Evolutionary conservation across 2,113 vertebrate genomes (phyloP), one percentile per base, ranked within the genome.

Genomic region (Platycercus adscitus): DNA sequence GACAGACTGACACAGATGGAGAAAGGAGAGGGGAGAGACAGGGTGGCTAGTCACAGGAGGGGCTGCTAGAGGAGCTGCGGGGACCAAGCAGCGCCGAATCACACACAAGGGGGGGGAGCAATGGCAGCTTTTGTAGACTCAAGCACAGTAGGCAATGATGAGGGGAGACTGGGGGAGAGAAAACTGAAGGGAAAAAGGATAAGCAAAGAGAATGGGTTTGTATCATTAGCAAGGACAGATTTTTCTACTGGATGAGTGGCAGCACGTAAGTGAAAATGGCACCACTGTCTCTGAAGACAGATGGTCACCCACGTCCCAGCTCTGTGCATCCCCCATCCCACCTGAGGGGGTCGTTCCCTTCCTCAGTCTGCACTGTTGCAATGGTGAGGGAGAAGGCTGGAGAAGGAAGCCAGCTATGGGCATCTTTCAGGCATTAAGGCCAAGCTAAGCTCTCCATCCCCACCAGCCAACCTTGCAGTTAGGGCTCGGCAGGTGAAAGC

Each of bases 1-100:
- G 50, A 96, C 71, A 96, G 94, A 80, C 86, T 71, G 72, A 4
- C 60, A 91, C 86, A 94, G 71, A 95, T 49, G 83, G 89, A 86
- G 65, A 89, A 56, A 72, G 72, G 53, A 80, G 39, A 91, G 72
- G 86, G 81, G 88, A 88, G 69, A 79, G 95, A 89, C 85, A 90
- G 88, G 55, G 86, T 60, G 28, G 61, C 94, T 83, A 95, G 69
- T 86, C 43, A 64, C 58, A 68, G 82, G 58, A 69, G 72, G 77
- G 61, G 53, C 49, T 89, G 86, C 53, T 52, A 50, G 53, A 75
- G 73, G 83, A 95, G 64, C 53, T 91, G 44, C 17, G 2, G 77
- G 66, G 61, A 92, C 47, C 65, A 35, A 1, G 65, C 58, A 29
- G 31, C 86, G 75, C 64, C 65, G 0, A 94, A 68, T 84, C 52